These are phyloP conservation scores for Charaxes varanes DNA, from an alignment of 1,140 invertebrate species.

Conservation along the genomic window DNA sequence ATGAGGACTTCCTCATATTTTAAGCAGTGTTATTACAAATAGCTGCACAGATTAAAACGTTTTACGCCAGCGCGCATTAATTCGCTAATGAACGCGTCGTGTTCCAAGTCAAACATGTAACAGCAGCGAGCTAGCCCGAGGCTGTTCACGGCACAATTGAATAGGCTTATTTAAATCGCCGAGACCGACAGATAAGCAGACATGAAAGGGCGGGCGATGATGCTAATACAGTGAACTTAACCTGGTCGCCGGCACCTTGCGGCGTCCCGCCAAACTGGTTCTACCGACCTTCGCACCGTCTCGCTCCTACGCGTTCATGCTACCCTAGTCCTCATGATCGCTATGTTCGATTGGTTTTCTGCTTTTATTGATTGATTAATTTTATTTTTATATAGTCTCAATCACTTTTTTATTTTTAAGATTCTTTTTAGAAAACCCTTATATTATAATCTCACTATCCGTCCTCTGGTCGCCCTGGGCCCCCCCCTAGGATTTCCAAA, in stretches of 20 bases:
- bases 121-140: constrained; percentile 15
- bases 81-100: constrained; percentile 7
- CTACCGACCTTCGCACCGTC: constrained; percentile 55
- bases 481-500: too few species aligned
- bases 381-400: too few species aligned
- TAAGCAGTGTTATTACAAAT: too few species aligned
- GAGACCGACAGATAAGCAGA: constrained; percentile 57
- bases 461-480: too few species aligned
- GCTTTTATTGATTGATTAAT: too few species aligned
- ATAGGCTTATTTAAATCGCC: constrained; percentile 61
- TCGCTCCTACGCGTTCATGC: constrained; percentile 47
- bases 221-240: constrained; percentile 69
- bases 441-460: too few species aligned
- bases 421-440: too few species aligned
- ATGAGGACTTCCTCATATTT: too few species aligned
- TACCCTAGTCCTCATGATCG: constrained; percentile 53
- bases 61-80: too few species aligned
- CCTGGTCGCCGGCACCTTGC: constrained; percentile 65
- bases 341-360: constrained; percentile 46
- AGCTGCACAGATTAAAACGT: too few species aligned
- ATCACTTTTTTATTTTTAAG: too few species aligned
- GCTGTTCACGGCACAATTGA: constrained; percentile 44
- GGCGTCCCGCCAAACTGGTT: constrained; percentile 65
- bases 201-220: constrained; percentile 67
- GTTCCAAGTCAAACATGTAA: constrained; percentile 6